phyloP scores from a whole-genome alignment of 2,797 vertebrate genomes.

The Dicrostonyx torquatus region DNA sequence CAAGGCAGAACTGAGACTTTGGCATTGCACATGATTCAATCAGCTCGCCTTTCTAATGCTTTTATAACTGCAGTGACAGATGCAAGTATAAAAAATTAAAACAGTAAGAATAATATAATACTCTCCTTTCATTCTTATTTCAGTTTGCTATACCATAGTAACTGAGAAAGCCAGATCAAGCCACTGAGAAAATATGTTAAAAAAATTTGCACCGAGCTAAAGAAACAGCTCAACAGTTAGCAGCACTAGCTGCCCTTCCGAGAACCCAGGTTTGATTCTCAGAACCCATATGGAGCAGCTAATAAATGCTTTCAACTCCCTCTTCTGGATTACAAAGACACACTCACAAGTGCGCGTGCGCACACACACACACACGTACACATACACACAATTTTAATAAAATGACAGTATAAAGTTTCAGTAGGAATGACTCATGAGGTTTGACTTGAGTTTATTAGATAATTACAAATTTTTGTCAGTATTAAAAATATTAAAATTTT shows the following conservation, averaged over 20 bases:
- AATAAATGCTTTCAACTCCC: background rate
- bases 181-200: slow-evolving; percentile 1
- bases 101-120: slow-evolving; percentile 12
- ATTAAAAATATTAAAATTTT: slow-evolving; percentile 38
- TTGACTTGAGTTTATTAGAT: slow-evolving; percentile 34
- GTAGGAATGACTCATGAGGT: background rate
- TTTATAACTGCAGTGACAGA: slow-evolving; percentile 12
- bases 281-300: background rate
- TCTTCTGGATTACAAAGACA: background rate
- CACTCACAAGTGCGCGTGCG: rapidly evolving
- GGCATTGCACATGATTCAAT: background rate
- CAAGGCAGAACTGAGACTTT: background rate
- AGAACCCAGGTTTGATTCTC: background rate
- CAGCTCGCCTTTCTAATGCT: background rate
- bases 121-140: background rate
- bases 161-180: slow-evolving; percentile 12
- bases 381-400: background rate
- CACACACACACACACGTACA: background rate
- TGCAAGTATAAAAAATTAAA: background rate
- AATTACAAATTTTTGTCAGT: slow-evolving; percentile 4
- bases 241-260: background rate
- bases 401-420: background rate
- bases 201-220: background rate
- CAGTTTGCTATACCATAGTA: background rate
- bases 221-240: background rate